A percentile compares a stretch with the other conserved stretches of the same genome.
phyloP scores from a whole-genome alignment of 1,140 invertebrate genomes.

The Zaprionus gabonicus region DNA sequence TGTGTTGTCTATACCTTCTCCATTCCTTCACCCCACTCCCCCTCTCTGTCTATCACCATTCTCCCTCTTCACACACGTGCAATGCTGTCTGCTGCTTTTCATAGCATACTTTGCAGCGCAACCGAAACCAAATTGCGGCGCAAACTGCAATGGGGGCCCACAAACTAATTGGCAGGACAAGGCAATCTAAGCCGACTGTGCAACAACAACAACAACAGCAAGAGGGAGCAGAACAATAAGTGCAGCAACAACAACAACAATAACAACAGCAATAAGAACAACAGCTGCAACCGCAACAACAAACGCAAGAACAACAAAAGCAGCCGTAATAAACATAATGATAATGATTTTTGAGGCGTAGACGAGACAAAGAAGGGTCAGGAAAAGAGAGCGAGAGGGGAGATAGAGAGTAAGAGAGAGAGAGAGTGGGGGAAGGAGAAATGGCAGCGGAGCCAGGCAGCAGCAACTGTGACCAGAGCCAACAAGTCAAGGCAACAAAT shows the following conservation, averaged over 20 bases:
- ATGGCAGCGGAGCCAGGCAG: not conserved
- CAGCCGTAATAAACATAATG: conserved; percentile 18
- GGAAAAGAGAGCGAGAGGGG: not conserved
- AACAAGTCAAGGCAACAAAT: conserved; percentile 57
- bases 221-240: not conserved
- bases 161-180: conserved; percentile 25
- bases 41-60: not conserved
- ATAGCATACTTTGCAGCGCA: conserved; percentile 33
- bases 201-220: not conserved
- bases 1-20: not conserved
- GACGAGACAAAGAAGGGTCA: conserved; percentile 21
- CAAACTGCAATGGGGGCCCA: not conserved
- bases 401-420: not conserved
- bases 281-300: not conserved
- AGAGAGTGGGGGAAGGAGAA: not conserved
- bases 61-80: not conserved
- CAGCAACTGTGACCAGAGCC: conserved; percentile 9
- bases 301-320: conserved; percentile 17
- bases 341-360: conserved; percentile 19
- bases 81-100: not conserved
- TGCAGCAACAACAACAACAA: conserved; percentile 10
- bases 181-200: conserved; percentile 2
- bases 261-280: not conserved
- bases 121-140: conserved; percentile 10
- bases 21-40: too few species aligned